Evolutionary conservation across 2,797 vertebrate species (phyloP), one percentile per base, ranked within the genome.

Genomic region (Todus mexicanus): DNA sequence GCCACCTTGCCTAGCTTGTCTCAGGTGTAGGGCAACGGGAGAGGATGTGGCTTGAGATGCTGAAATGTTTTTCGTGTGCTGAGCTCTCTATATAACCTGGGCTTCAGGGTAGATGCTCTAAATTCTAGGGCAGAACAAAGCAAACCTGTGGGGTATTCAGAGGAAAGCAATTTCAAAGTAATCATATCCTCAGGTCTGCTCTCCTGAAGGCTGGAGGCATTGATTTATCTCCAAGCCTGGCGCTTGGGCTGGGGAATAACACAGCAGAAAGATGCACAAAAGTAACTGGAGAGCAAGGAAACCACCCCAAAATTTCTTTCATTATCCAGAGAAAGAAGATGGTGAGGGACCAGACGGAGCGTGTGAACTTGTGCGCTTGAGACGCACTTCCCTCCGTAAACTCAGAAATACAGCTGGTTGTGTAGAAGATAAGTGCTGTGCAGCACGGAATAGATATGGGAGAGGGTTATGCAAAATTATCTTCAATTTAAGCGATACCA

Each of bases 21-120:
- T 29, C 65, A 80, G 88, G 81, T 90, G 87, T 78, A 78, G 69
- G 54, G 65, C 59, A 56, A 47, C 5, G 14, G 12, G 5, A 63
- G 81, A 95, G 87, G 94, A 84, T 91, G 94, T 94, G 92, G 84
- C 81, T 94, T 65, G 81, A 92, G 84, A 71, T 65, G 65, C 65
- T 94, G n/a, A 31, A 15, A 1, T 25, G 80, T 7, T 81, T 80
- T 73, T n/a, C 35, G 8, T 15, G 56, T 71, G 77, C 66, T 66
- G 60, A 78, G 51, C 76, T 88, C 70, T 78, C 4, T 33, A 4
- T 27, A 71, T 54, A 77, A 69, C 40, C 61, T 4, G 31, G 18
- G 60, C 59, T 78, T 70, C 33, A 43, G 93, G 66, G 85, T 10
- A 70, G 63, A 12, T 42, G 53, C 72, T 75, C 35, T 38, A 26